These are phyloP conservation scores for Haplochromis burtoni DNA, from an alignment of 2,113 vertebrate species.

Conservation along the genomic window DNA sequence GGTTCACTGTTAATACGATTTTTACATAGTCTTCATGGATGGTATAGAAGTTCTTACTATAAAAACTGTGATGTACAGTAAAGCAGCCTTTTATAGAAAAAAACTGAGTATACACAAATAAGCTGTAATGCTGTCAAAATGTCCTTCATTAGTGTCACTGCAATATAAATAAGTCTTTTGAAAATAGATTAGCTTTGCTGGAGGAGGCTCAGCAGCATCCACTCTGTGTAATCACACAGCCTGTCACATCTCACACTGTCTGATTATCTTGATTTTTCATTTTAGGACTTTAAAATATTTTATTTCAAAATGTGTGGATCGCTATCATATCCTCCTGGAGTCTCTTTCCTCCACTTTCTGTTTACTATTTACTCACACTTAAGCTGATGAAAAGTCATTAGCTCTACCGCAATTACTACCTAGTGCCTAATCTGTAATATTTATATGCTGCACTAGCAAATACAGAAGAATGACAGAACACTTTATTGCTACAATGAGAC, in stretches of 20 bases:
- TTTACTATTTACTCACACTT: neutral
- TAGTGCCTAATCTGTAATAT: slow-evolving; percentile 44
- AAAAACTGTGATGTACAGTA: neutral
- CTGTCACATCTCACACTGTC: neutral
- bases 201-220: neutral
- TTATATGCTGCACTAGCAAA: slow-evolving; percentile 45
- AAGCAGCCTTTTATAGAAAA: neutral
- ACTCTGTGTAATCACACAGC: neutral
- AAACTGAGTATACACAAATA: neutral
- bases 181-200: neutral
- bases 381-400: slow-evolving; percentile 18
- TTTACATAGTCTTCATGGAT: neutral
- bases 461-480: slow-evolving; percentile 31
- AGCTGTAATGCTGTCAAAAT: slow-evolving; percentile 1
- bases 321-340: neutral
- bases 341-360: neutral
- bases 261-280: neutral
- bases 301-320: neutral
- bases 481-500: slow-evolving; percentile 54
- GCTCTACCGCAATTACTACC: neutral
- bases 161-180: neutral
- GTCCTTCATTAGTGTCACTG: slow-evolving; percentile 6
- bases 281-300: neutral
- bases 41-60: neutral
- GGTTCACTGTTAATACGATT: neutral